A percentile compares a stretch with the other conserved stretches of the same genome.
These are phyloP conservation scores for Mizuhopecten yessoensis DNA, from an alignment of 1,140 invertebrate genomes.

Conservation along the genomic window DNA sequence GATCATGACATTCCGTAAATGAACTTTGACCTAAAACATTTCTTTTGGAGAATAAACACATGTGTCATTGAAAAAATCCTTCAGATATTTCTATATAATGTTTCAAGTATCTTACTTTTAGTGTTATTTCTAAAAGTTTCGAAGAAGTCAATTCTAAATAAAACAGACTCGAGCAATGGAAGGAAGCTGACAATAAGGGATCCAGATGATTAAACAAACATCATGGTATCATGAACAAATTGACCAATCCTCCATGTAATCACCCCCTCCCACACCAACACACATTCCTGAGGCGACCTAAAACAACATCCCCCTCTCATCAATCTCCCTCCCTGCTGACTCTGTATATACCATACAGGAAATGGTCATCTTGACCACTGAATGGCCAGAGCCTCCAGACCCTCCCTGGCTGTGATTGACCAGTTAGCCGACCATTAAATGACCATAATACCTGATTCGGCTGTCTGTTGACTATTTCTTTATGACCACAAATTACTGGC, in stretches of 20 bases:
- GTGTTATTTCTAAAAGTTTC: not conserved
- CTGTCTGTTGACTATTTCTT: conserved; percentile 3
- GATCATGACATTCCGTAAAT: not conserved
- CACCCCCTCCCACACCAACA: not conserved
- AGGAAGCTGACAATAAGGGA: not conserved
- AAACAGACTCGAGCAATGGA: too few species aligned
- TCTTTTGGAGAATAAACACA: not conserved
- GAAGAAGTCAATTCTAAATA: not conserved
- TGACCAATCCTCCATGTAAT: conserved; percentile 25
- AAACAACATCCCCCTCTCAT: not conserved
- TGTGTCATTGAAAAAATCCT: not conserved
- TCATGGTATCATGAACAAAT: not conserved
- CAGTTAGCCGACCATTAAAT: conserved; percentile 26
- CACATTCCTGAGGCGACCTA: not conserved
- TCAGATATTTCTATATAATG: not conserved
- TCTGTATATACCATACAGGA: not conserved
- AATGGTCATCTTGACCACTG: conserved; percentile 37
- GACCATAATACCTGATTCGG: conserved; percentile 16
- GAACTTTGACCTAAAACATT: conserved; percentile 1
- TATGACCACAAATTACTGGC: conserved; percentile 26
- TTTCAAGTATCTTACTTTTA: not conserved
- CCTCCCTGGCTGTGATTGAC: conserved; percentile 1
- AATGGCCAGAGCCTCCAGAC: conserved; percentile 6
- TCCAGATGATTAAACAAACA: not conserved
- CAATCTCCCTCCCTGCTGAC: conserved; percentile 27